Percentiles rank a stretch among this genome's conserved stretches.
These are phyloP conservation scores for Bambusicola thoracicus DNA, from an alignment of 2,113 vertebrate species.

Conservation along the genomic window DNA sequence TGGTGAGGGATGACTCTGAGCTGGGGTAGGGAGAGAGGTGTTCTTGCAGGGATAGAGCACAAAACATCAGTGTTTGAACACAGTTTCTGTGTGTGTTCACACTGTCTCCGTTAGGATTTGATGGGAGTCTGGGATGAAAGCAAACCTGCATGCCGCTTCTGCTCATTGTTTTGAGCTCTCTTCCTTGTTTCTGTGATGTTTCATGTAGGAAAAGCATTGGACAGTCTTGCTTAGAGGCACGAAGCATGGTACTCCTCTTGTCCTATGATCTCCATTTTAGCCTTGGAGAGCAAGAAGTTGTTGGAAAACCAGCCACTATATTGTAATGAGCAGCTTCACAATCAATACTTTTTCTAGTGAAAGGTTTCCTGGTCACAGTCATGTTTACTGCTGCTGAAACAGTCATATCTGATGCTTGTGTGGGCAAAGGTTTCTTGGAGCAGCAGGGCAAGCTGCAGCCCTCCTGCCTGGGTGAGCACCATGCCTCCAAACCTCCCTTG, in stretches of 20 bases:
- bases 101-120: background rate
- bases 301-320: background rate
- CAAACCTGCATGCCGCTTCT: background rate
- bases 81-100: background rate
- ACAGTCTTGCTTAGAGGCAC: background rate
- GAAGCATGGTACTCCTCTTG: background rate
- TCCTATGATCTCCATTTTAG: background rate
- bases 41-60: background rate
- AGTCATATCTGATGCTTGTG: rapidly evolving
- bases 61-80: rapidly evolving
- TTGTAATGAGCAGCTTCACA: background rate
- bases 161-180: background rate
- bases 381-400: background rate
- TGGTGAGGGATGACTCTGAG: background rate
- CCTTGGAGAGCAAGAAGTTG: background rate
- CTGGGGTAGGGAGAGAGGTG: background rate
- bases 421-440: background rate
- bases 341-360: rapidly evolving
- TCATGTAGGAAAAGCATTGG: background rate
- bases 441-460: background rate
- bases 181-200: background rate
- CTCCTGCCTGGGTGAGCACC: background rate
- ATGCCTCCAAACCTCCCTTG: background rate
- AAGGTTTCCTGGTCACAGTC: background rate
- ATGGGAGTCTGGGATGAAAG: background rate